Conservation (phyloP, 2,113 vertebrate genomes). For the Gavialis gangeticus region DNA sequence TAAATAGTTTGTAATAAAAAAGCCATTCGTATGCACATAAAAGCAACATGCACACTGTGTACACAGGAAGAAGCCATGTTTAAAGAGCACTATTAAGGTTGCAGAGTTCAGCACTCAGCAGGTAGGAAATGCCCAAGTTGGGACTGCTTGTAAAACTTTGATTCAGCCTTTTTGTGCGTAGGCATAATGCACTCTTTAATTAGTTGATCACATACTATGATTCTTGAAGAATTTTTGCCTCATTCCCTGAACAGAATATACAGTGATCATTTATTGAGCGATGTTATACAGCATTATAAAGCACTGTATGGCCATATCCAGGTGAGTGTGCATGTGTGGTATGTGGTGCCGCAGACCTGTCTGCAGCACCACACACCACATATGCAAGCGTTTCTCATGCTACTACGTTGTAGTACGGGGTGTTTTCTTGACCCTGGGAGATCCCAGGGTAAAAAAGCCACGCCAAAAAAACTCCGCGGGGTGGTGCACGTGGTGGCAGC, state of each 20-base stretch:
- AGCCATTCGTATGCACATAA: constrained; percentile 26
- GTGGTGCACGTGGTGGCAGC: no score
- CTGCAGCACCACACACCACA: no score
- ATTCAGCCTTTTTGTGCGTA: neutral
- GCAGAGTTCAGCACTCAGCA: neutral
- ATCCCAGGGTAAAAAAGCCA: no score
- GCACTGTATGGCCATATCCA: no score
- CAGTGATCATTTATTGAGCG: neutral
- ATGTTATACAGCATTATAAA: no score
- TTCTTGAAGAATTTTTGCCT: neutral
- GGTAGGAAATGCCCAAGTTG: neutral
- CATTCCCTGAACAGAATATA: neutral
- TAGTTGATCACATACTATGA: neutral
- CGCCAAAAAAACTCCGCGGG: no score
- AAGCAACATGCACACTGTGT: neutral
- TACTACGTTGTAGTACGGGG: no score
- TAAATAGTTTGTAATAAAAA: constrained; percentile 53
- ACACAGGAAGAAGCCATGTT: constrained; percentile 5
- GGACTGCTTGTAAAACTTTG: neutral
- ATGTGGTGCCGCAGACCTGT: no score
- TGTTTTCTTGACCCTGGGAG: no score
- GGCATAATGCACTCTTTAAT: neutral
- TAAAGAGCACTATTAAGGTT: neutral
- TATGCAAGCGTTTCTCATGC: no score
- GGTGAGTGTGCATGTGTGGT: no score